These are phyloP conservation scores for Augochlorella aurata DNA, from an alignment of 2,888 invertebrate species.

Conservation along the genomic window DNA sequence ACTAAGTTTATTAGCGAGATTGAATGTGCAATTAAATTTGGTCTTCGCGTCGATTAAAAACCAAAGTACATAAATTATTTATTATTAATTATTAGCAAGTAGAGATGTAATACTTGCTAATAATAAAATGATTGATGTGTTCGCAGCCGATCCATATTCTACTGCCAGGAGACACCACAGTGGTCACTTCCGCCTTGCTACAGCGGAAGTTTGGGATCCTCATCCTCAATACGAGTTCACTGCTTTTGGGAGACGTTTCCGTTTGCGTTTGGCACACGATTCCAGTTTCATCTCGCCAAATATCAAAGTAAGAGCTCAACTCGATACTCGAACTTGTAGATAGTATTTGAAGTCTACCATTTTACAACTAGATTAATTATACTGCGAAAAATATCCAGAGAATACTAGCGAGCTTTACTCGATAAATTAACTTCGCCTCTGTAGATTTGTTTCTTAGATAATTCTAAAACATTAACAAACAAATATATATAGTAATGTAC, in stretches of 20 bases:
- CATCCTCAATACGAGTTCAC: slow-evolving; percentile 88
- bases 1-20: too few species aligned
- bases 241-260: slow-evolving; percentile 85
- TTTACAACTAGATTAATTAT: background rate
- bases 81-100: too few species aligned
- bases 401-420: too few species aligned
- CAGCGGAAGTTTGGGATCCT: slow-evolving; percentile 87
- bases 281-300: slow-evolving; percentile 84
- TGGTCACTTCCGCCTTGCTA: slow-evolving; percentile 86
- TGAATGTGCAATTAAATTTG: too few species aligned
- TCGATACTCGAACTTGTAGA: background rate
- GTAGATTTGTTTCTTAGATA: too few species aligned
- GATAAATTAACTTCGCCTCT: too few species aligned
- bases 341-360: slow-evolving; percentile 1
- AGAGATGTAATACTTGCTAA: background rate
- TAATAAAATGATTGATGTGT: slow-evolving; percentile 12
- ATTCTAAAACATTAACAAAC: too few species aligned
- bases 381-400: too few species aligned
- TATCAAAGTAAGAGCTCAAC: slow-evolving; percentile 81
- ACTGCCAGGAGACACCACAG: slow-evolving; percentile 83
- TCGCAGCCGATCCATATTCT: slow-evolving; percentile 69
- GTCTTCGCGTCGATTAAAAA: too few species aligned
- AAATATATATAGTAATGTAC: too few species aligned
- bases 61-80: too few species aligned
- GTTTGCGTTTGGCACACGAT: slow-evolving; percentile 83